These are phyloP conservation scores for Drosophila triauraria DNA, from an alignment of 1,140 invertebrate species.

Conservation along the genomic window DNA sequence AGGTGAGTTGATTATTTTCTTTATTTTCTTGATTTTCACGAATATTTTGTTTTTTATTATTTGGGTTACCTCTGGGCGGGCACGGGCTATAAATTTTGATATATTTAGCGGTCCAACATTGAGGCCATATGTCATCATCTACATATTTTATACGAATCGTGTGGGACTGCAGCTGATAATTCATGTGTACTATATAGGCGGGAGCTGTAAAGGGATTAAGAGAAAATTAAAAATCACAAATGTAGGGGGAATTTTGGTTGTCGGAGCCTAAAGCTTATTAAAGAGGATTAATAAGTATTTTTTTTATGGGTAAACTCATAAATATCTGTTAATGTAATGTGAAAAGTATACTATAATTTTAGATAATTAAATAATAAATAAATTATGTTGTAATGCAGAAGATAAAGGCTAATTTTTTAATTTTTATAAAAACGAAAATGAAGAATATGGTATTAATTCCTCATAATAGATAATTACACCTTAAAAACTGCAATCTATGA, in stretches of 20 bases:
- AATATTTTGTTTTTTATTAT: slow-evolving; percentile 32
- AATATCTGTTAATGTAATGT: background rate
- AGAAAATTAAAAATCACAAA: background rate
- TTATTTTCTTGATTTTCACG: slow-evolving; percentile 14
- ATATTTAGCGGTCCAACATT: slow-evolving; percentile 52
- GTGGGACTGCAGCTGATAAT: slow-evolving; percentile 32
- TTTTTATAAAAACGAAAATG: no score
- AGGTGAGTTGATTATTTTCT: slow-evolving; percentile 68
- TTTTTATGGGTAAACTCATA: background rate
- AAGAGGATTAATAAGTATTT: background rate
- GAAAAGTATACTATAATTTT: background rate
- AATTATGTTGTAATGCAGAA: background rate
- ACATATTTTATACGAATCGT: slow-evolving; percentile 39
- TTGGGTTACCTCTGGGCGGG: slow-evolving; percentile 53
- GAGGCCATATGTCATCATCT: slow-evolving; percentile 55
- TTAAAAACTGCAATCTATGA: no score
- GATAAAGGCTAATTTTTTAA: no score
- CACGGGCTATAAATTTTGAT: slow-evolving; percentile 59
- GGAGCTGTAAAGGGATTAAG: slow-evolving; percentile 16
- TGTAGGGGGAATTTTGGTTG: background rate
- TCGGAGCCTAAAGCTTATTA: background rate
- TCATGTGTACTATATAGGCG: slow-evolving; percentile 2
- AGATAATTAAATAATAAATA: background rate
- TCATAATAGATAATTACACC: no score
- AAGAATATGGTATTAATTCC: no score